Evolutionary conservation across 2,888 invertebrate genomes (phyloP).

Genomic region (Catotricha subobsoleta): DNA sequence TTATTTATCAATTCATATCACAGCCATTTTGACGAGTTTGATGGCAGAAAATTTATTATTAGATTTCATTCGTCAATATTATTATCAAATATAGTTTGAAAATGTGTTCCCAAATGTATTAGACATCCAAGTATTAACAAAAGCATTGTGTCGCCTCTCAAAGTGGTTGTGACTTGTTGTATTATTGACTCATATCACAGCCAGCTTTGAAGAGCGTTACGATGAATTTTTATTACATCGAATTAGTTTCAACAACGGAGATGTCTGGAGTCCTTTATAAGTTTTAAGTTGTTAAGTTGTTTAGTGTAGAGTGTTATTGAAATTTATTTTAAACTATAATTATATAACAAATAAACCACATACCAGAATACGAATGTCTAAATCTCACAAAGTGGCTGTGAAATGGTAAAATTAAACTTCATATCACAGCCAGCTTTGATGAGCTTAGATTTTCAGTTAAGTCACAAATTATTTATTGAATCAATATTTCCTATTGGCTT

Average conservation of each 20-base stretch:
- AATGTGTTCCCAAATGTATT: too few species aligned
- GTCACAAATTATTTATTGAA: too few species aligned
- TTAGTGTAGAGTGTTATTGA: too few species aligned
- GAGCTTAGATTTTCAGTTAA: conserved; percentile 40
- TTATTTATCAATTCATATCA: conserved; percentile 22
- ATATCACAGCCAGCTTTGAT: conserved; percentile 99
- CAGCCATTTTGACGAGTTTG: conserved; percentile 32
- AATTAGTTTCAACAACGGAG: background rate
- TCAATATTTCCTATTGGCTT: too few species aligned
- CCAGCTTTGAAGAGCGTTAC: conserved; percentile 93
- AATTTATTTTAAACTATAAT: too few species aligned
- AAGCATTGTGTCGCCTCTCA: conserved; percentile 44
- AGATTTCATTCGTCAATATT: too few species aligned
- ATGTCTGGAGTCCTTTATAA: too few species aligned
- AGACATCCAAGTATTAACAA: background rate
- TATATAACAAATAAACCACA: too few species aligned
- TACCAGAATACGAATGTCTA: background rate
- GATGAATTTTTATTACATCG: conserved; percentile 14
- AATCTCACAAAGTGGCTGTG: conserved; percentile 75
- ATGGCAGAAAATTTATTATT: conserved; percentile 18
- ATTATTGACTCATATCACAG: conserved; percentile 67
- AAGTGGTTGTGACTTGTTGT: conserved; percentile 77
- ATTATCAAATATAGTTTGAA: too few species aligned
- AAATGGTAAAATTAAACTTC: conserved; percentile 42
- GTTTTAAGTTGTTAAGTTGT: too few species aligned